Base-by-base conservation (phyloP, 35 echinoderm and acorn worm genomes). In the Apostichopus parvimensis region DNA sequence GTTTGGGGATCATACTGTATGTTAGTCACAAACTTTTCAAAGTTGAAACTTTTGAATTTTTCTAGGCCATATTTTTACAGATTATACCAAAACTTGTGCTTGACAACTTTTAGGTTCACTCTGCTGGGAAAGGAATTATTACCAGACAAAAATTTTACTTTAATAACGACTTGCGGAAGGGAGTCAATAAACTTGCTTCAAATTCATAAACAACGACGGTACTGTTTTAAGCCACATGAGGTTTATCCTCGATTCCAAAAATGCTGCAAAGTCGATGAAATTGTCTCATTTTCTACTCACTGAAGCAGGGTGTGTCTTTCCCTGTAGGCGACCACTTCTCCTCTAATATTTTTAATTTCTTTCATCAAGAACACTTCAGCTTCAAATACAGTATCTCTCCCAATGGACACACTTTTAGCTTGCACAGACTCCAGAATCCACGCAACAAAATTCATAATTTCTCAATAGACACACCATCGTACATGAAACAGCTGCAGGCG, bases 221-320 rank as follows among this genome's bases (percentile, higher is more conserved):
- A 8, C 71, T 75, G 0, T 75, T 22, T 11, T 45, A 45, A 22
- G 71, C 71, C 71, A 75, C 71, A 75, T 22, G 71, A 75, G 71
- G 71, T 75, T 20, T 18, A 20, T 75, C 71, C 71, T 18, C 7
- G 71, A 75, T 75, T 6, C 71, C 17, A 75, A 18, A 75, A 75
- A 75, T 75, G 17, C 18, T 22, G 71, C 6, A 75, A 75, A 75
- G 20, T 75, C 14, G 6, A 24, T 1, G 7, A 45, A 45, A 45
- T 68, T 68, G 11, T 17, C 64, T 68, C 64, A 11, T 68, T 75
- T 75, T 22, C 71, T 75, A 75, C 71, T 75, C 17, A 8, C n/a
- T 75, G 71, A 75, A 75, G 71, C 71, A 18, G 71, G 71, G 71
- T 75, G 71, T 75, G 71, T 75, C 71, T 18, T 75, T 75, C 71